Percentiles rank a stretch among this genome's conserved stretches.
These are phyloP conservation scores for Pitangus sulphuratus DNA, from an alignment of 2,797 vertebrate species.

Conservation along the genomic window DNA sequence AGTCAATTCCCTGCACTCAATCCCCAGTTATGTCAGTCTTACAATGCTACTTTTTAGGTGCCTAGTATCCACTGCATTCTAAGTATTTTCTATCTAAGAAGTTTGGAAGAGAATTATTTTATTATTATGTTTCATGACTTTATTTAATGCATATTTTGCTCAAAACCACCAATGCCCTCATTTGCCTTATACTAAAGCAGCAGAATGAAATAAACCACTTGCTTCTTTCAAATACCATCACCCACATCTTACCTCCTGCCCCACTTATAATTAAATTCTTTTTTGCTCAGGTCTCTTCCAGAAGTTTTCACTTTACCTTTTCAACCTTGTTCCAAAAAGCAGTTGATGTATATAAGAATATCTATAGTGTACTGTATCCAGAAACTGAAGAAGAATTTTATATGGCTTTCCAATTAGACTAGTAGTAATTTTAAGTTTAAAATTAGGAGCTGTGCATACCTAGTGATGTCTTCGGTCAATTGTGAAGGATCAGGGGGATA, in stretches of 20 bases:
- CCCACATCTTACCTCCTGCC: background rate
- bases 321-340: background rate
- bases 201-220: background rate
- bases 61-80: background rate
- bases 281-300: background rate
- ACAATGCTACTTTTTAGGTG: background rate
- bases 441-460: constrained; percentile 75
- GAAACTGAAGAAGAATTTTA: background rate
- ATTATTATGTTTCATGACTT: background rate
- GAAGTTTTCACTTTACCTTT: background rate
- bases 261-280: background rate
- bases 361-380: background rate
- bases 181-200: background rate
- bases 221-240: background rate
- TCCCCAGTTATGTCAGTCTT: background rate
- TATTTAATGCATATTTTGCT: background rate
- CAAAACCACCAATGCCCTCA: background rate
- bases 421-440: background rate
- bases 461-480: constrained; percentile 95
- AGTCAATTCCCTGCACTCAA: background rate
- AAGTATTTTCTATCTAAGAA: background rate
- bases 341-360: background rate
- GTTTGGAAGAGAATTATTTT: background rate
- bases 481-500: constrained; percentile 97
- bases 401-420: background rate